Percentiles rank a stretch among this genome's conserved stretches.
These are phyloP conservation scores for Gymnothorax reevesii DNA, from an alignment of 2,797 vertebrate genomes.

Conservation along the genomic window DNA sequence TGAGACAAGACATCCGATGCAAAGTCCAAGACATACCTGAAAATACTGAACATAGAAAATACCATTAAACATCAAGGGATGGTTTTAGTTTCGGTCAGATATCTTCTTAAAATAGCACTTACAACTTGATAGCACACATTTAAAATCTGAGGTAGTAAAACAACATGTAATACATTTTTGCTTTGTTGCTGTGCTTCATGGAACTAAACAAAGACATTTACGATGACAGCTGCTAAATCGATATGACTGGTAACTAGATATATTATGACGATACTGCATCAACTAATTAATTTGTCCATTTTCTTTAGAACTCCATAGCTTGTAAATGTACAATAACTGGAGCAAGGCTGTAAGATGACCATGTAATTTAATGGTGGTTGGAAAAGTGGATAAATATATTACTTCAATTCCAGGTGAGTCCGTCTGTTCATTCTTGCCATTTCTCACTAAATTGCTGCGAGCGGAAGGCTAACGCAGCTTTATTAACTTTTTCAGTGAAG, in stretches of 20 bases:
- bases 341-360: not conserved
- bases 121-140: not conserved
- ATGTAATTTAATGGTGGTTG: not conserved
- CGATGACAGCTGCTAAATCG: not conserved
- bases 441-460: not conserved
- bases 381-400: not conserved
- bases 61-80: not conserved
- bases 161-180: not conserved
- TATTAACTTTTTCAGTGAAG: not conserved
- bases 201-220: not conserved
- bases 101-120: not conserved
- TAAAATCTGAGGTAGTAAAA: constrained; percentile 10
- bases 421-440: not conserved
- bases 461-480: not conserved
- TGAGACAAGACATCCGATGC: no score
- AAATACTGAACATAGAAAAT: not conserved
- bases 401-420: not conserved
- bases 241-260: not conserved
- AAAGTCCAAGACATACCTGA: not conserved
- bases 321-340: not conserved
- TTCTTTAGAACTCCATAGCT: not conserved
- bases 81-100: not conserved
- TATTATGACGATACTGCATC: not conserved
- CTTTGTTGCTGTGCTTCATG: not conserved
- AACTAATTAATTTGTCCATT: not conserved